These are phyloP conservation scores for Drosophila chauvacae DNA, from an alignment of 1,140 invertebrate genomes.

Conservation along the genomic window DNA sequence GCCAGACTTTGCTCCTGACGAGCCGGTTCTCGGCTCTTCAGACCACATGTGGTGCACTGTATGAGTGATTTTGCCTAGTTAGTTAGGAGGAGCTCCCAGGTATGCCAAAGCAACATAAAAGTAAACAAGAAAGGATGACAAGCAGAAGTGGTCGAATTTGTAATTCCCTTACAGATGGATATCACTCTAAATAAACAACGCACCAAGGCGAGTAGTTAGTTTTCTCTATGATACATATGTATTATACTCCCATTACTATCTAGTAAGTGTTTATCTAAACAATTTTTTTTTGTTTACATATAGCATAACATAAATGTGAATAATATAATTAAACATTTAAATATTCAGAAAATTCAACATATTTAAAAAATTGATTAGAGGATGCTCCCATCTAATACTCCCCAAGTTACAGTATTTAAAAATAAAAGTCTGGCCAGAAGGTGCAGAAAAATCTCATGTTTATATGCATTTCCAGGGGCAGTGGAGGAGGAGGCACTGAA, in stretches of 20 bases:
- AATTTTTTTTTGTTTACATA: too few relatives aligned
- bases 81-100: conserved; percentile 52
- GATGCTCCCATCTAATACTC: background rate
- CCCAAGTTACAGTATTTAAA: background rate
- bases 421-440: conserved; percentile 15
- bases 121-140: conserved; percentile 3
- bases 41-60: conserved; percentile 69
- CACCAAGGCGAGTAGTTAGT: too few relatives aligned
- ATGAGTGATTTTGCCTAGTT: conserved; percentile 82
- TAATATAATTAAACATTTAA: too few relatives aligned
- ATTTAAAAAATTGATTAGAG: background rate
- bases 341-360: background rate
- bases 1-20: conserved; percentile 29
- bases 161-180: conserved; percentile 6
- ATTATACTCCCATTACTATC: too few relatives aligned
- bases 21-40: conserved; percentile 61
- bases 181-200: too few relatives aligned
- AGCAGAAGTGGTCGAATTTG: background rate
- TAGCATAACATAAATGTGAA: too few relatives aligned
- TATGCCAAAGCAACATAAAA: conserved; percentile 46
- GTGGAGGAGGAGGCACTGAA: conserved; percentile 14
- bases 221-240: too few relatives aligned
- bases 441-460: conserved; percentile 76
- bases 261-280: too few relatives aligned
- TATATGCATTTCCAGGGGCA: conserved; percentile 71